Percentiles rank a stretch among this genome's conserved stretches.
phyloP scores from a whole-genome alignment of 2,888 invertebrate genomes.

The Drosophila pegasa region DNA sequence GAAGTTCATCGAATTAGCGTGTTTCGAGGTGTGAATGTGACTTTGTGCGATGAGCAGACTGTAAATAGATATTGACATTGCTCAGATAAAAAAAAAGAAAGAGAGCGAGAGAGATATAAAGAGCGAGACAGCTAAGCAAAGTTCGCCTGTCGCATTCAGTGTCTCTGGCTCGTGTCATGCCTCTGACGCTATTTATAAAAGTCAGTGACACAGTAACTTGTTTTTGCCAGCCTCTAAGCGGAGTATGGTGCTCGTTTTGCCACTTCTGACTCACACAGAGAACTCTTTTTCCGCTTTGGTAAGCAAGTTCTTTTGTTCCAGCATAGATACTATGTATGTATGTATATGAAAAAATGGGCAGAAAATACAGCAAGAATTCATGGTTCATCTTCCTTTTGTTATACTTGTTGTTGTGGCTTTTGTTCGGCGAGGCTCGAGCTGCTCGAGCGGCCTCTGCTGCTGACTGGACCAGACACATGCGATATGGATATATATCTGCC shows the following conservation, averaged over 20 bases:
- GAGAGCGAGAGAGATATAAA: neutral
- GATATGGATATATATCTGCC: slow-evolving; percentile 63
- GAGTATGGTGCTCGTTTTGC: slow-evolving; percentile 51
- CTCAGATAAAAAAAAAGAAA: neutral
- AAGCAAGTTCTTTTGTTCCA: slow-evolving; percentile 76
- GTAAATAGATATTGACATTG: slow-evolving; percentile 67
- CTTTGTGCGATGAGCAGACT: slow-evolving; percentile 35
- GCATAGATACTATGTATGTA: slow-evolving; percentile 22
- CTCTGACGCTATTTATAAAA: slow-evolving; percentile 75
- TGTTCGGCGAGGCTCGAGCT: slow-evolving; percentile 48
- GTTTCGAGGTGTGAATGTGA: slow-evolving; percentile 58
- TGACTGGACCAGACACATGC: slow-evolving; percentile 44
- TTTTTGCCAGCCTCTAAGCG: slow-evolving; percentile 30
- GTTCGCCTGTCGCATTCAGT: slow-evolving; percentile 49
- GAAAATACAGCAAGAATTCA: slow-evolving; percentile 56
- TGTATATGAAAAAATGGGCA: slow-evolving; percentile 17
- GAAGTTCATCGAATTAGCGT: slow-evolving; percentile 55
- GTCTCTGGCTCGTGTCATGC: slow-evolving; percentile 67
- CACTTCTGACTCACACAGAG: slow-evolving; percentile 56
- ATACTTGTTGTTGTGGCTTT: slow-evolving; percentile 61
- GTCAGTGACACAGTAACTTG: slow-evolving; percentile 79
- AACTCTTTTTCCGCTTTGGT: slow-evolving; percentile 80
- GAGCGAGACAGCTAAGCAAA: slow-evolving; percentile 22
- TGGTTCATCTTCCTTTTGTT: slow-evolving; percentile 67
- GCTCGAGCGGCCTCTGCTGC: slow-evolving; percentile 40